Evolutionary conservation across 1,140 invertebrate species (phyloP), one percentile per base, ranked within the genome.

Genomic region (Drosophila varians): DNA sequence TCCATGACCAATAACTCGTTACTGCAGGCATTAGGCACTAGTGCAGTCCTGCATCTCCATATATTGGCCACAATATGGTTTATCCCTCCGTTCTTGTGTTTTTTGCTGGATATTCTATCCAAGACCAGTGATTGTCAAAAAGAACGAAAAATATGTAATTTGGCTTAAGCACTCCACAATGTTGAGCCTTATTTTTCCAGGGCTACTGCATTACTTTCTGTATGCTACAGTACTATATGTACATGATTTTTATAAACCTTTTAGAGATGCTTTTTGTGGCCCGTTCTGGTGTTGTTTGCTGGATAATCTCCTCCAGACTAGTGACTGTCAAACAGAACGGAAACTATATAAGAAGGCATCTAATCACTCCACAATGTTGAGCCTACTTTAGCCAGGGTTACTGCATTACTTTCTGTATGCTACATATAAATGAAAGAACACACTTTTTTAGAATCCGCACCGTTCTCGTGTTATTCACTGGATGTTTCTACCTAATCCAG

Each of bases 281-380:
- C n/a, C n/a, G n/a, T n/a, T n/a, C n/a, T n/a, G n/a, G n/a, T n/a
- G n/a, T n/a, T n/a, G 76, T 83, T 88, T 56, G 64, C 70, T 74
- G 71, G 72, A 69, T 55, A 53, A 40, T 31, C 5, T 56, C 6
- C 0, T 12, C 21, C 48, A 57, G 48, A 48, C 88, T 58, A 89
- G 83, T 61, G 77, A 87, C 77, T 83, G 88, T 90, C 88, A 77
- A 89, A 86, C 60, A 80, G 68, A 90, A 90, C 89, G 80, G 25
- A 90, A 6, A 90, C 3, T 48, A 60, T 70, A 43, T 18, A 9
- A 16, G 19, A 23, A 31, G 54, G 51, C 72, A 56, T 43, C 58
- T 69, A 31, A 7, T 43, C 55, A 69, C 71, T 87, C 66, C 75
- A 83, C 25, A 72, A 36, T 89, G 78, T 68, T 53, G 12, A 53